Percentiles rank a stretch among this genome's conserved stretches.
Evolutionary conservation across 1,140 invertebrate species (phyloP).

Genomic region (Drosophila melanogaster): DNA sequence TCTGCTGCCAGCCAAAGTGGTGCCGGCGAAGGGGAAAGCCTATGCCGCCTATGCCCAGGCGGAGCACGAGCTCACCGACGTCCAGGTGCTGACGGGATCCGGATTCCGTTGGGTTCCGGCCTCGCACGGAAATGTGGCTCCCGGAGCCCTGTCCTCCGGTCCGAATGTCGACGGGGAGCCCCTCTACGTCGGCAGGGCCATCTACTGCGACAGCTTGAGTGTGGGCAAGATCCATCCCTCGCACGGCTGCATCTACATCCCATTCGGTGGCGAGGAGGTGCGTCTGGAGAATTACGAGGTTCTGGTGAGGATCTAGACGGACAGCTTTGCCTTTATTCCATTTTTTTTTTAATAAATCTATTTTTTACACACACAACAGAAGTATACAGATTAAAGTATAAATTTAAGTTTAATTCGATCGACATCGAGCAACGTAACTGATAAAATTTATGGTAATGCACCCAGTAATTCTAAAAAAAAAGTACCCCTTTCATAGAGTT

Average conservation of each 20-base stretch:
- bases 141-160: slow-evolving; percentile 86
- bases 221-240: slow-evolving; percentile 87
- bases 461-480: neutral
- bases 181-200: slow-evolving; percentile 87
- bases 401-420: neutral
- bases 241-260: slow-evolving; percentile 87
- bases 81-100: slow-evolving; percentile 84
- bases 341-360: neutral
- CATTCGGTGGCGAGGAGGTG: slow-evolving; percentile 87
- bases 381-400: neutral
- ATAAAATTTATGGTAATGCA: neutral
- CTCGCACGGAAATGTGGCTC: slow-evolving; percentile 86
- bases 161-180: slow-evolving; percentile 87
- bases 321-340: too few relatives aligned
- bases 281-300: slow-evolving; percentile 87
- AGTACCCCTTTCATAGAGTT: neutral
- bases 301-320: slow-evolving; percentile 28
- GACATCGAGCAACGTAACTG: neutral
- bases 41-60: slow-evolving; percentile 84
- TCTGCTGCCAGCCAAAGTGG: slow-evolving; percentile 83
- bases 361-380: neutral
- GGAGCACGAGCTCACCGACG: slow-evolving; percentile 84
- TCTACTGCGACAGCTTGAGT: slow-evolving; percentile 86
- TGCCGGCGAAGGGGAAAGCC: slow-evolving; percentile 79
- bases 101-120: slow-evolving; percentile 85